Evolutionary conservation across 2,797 vertebrate genomes (phyloP).

Genomic region (Iguana delicatissima): DNA sequence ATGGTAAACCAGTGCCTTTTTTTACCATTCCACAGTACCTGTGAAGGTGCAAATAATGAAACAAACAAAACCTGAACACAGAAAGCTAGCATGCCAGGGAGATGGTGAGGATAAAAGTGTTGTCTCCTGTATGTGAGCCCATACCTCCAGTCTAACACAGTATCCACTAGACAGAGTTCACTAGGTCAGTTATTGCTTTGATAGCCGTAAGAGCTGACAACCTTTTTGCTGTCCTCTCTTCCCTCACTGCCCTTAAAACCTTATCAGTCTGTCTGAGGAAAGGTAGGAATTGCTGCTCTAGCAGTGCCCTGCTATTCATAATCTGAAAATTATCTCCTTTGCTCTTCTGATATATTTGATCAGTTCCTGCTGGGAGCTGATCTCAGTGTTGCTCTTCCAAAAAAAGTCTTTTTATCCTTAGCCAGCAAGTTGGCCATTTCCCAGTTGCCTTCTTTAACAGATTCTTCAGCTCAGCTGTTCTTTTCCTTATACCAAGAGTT

Average conservation of each 20-base stretch:
- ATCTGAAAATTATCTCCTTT: constrained; percentile 36
- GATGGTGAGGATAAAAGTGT: background rate
- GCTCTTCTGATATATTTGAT: constrained; percentile 41
- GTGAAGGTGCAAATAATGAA: background rate
- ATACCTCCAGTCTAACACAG: background rate
- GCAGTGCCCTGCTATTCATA: constrained; percentile 2
- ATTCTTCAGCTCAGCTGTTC: constrained; percentile 71
- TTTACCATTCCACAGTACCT: background rate
- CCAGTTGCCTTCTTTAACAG: constrained; percentile 45
- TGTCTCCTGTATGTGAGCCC: background rate
- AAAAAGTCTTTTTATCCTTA: constrained; percentile 60
- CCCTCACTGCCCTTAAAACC: background rate
- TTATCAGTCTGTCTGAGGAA: background rate
- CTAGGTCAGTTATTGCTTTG: background rate
- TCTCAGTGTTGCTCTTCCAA: constrained; percentile 52
- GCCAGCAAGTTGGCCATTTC: constrained; percentile 42
- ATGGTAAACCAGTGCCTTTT: background rate
- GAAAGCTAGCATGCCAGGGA: background rate
- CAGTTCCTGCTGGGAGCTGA: constrained; percentile 40
- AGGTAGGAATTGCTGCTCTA: background rate
- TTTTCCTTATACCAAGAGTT: constrained; percentile 65
- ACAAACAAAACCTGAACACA: background rate
- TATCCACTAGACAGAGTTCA: background rate
- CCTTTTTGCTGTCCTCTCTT: background rate
- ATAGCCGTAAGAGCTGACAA: background rate